These are phyloP conservation scores for Platichthys stellatus DNA, from an alignment of 2,113 vertebrate genomes.

Conservation along the genomic window DNA sequence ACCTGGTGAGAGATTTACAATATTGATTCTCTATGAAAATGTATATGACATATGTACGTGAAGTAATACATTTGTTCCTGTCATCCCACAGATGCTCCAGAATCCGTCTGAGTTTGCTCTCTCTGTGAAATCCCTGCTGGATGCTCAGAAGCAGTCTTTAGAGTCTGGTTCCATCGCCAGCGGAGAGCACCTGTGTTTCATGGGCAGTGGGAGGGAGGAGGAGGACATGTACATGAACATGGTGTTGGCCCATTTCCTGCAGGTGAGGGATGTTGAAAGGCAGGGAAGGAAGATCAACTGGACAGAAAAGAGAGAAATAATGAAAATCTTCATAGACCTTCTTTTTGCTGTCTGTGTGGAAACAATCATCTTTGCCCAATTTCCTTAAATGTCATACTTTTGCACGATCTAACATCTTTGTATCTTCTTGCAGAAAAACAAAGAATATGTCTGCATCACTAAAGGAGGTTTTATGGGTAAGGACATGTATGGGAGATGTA, in stretches of 20 bases:
- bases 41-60: background rate
- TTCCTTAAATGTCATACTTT: background rate
- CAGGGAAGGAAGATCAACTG: background rate
- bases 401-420: too few relatives aligned
- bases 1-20: slow-evolving; percentile 85
- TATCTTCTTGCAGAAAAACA: slow-evolving; percentile 91
- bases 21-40: fast-evolving
- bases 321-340: background rate
- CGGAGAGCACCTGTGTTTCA: slow-evolving; percentile 97
- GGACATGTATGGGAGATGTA: slow-evolving; percentile 46
- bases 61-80: background rate
- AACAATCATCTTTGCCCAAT: background rate
- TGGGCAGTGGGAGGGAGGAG: slow-evolving; percentile 98
- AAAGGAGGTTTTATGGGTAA: slow-evolving; percentile 99
- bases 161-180: slow-evolving; percentile 96
- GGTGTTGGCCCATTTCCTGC: slow-evolving; percentile 97
- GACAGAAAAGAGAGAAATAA: background rate
- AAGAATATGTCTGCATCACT: slow-evolving; percentile 98
- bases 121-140: slow-evolving; percentile 95
- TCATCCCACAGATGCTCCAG: slow-evolving; percentile 91
- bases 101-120: slow-evolving; percentile 97
- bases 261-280: slow-evolving; percentile 80
- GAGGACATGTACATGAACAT: slow-evolving; percentile 99
- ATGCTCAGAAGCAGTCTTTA: slow-evolving; percentile 97
- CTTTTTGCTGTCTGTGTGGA: background rate